Percentiles rank a stretch among this genome's conserved stretches.
These are phyloP conservation scores for Platyura marginata DNA, from an alignment of 1,140 invertebrate species.

Conservation along the genomic window DNA sequence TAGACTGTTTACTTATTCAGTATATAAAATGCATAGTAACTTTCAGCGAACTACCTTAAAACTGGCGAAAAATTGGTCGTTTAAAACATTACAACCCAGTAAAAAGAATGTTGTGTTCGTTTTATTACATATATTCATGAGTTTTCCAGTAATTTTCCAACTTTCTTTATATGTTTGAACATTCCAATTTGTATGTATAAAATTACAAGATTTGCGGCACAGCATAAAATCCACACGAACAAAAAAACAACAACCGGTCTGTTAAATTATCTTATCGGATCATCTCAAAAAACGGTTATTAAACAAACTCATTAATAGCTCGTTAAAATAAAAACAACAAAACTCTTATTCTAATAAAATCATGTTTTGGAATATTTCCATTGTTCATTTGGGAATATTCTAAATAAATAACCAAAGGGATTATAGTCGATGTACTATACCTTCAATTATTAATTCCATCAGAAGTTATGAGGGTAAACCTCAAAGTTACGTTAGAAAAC, in stretches of 20 bases:
- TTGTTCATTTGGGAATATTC: not conserved
- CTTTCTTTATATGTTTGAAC: too few relatives aligned
- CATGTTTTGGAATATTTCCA: not conserved
- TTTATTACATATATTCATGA: not conserved
- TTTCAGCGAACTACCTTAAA: not conserved
- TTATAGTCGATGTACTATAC: not conserved
- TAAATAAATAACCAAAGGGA: not conserved
- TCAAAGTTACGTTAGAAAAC: not conserved
- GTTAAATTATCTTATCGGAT: not conserved
- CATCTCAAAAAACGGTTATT: not conserved
- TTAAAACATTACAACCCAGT: not conserved
- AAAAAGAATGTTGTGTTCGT: not conserved
- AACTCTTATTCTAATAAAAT: not conserved
- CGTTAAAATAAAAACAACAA: not conserved
- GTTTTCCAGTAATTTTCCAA: not conserved
- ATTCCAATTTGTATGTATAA: too few relatives aligned
- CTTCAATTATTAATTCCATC: not conserved
- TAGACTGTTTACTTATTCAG: not conserved
- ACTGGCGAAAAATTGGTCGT: not conserved
- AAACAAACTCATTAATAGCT: not conserved
- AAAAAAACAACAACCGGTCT: not conserved
- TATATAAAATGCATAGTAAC: not conserved
- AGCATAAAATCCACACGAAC: not conserved
- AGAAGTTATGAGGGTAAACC: not conserved
- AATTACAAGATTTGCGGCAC: not conserved